Evolutionary conservation across 2,888 invertebrate genomes (phyloP).

Genomic region (Cerastoderma edule): DNA sequence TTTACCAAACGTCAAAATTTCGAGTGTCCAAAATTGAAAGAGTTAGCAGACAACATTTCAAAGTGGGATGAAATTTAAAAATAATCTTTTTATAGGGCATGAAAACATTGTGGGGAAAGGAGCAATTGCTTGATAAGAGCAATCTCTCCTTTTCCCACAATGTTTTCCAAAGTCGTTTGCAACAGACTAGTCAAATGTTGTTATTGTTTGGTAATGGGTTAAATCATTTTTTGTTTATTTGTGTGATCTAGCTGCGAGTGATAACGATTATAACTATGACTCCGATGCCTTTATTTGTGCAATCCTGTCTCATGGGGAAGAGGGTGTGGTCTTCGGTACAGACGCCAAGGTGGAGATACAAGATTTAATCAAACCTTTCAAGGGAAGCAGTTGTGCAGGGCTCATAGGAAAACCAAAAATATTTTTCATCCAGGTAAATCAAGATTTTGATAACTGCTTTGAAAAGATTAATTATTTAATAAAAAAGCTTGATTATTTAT

Average conservation of each 20-base stretch:
- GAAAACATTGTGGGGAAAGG: constrained; percentile 17
- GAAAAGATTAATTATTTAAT: too few species aligned
- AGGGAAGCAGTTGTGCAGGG: constrained; percentile 89
- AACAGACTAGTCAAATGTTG: not conserved
- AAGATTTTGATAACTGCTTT: too few species aligned
- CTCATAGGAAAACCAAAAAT: constrained; percentile 94
- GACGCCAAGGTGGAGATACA: constrained; percentile 94
- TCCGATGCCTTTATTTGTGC: constrained; percentile 93
- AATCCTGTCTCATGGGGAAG: constrained; percentile 95
- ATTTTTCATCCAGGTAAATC: constrained; percentile 88
- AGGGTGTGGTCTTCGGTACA: constrained; percentile 93
- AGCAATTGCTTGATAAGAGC: constrained; percentile 4
- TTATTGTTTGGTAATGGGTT: not conserved
- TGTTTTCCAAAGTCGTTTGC: not conserved
- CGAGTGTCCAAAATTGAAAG: too few species aligned
- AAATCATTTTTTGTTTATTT: constrained; percentile 9
- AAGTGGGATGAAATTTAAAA: too few species aligned
- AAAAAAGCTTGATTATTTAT: too few species aligned
- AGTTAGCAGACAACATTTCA: too few species aligned
- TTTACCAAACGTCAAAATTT: too few species aligned
- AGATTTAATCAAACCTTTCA: constrained; percentile 87
- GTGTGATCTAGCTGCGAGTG: constrained; percentile 88
- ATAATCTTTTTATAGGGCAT: too few species aligned
- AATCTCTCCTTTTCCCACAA: constrained; percentile 5
- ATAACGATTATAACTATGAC: constrained; percentile 92